Percentiles rank a stretch among this genome's conserved stretches.
Evolutionary conservation across 2,113 vertebrate genomes (phyloP).

Genomic region (Crocuta crocuta): DNA sequence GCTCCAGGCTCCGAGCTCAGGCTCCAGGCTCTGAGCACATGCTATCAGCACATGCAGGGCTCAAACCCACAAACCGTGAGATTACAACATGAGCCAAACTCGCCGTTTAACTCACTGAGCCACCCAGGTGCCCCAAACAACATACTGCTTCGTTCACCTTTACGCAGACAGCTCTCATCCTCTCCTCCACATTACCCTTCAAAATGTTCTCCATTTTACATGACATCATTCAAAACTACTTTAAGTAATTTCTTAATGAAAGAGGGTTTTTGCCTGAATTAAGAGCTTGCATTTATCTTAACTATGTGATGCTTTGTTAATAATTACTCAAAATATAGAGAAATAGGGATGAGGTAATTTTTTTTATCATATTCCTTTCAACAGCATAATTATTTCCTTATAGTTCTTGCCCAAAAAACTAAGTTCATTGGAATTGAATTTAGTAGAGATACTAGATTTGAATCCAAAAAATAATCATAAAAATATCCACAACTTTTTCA

Average conservation of each 20-base stretch:
- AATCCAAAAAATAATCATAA: neutral
- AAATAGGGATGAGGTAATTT: neutral
- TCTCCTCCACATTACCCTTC: neutral
- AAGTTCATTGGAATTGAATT: neutral
- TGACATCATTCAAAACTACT: neutral
- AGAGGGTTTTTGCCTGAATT: neutral
- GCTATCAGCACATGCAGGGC: too few species aligned
- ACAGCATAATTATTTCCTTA: neutral
- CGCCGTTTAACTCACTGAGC: too few species aligned
- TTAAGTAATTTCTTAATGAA: neutral
- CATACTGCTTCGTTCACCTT: neutral
- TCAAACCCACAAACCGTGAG: too few species aligned
- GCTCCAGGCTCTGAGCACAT: too few species aligned
- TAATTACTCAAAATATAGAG: neutral
- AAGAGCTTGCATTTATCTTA: neutral
- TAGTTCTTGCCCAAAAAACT: neutral
- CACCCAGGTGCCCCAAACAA: too few species aligned
- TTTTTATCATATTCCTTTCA: neutral
- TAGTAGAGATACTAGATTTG: neutral
- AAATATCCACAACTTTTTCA: neutral
- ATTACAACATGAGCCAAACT: too few species aligned
- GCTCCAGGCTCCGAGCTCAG: too few species aligned
- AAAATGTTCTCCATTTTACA: neutral
- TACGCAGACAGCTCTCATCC: neutral
- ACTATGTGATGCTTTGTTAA: neutral